Conservation (phyloP, 2,888 invertebrate species). For the Limnephilus marmoratus region DNA sequence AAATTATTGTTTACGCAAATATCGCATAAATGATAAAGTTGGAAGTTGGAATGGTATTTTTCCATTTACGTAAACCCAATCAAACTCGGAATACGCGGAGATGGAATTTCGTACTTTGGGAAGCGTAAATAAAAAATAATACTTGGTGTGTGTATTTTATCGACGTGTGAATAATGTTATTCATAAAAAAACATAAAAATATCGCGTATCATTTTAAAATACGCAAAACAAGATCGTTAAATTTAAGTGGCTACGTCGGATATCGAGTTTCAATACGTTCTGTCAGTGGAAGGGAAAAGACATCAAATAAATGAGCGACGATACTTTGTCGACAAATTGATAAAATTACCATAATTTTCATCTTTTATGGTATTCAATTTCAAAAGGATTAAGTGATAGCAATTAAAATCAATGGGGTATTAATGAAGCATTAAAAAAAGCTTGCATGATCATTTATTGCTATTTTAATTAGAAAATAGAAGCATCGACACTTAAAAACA, state of each 20-base stretch:
- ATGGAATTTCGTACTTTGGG: neutral
- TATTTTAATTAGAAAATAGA: neutral
- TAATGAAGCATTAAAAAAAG: neutral
- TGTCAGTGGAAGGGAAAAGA: conserved; percentile 22
- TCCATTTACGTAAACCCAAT: neutral
- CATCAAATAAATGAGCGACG: neutral
- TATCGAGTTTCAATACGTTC: conserved; percentile 36
- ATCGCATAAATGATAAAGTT: neutral
- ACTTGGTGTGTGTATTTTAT: neutral
- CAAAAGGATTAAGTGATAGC: neutral
- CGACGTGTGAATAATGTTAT: conserved; percentile 22
- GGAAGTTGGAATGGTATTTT: neutral
- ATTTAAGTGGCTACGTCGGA: conserved; percentile 13
- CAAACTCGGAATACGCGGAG: neutral
- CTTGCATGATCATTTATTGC: neutral
- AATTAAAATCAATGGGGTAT: neutral
- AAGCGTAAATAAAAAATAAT: neutral
- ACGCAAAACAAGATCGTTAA: conserved; percentile 33
- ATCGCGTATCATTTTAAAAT: conserved; percentile 22
- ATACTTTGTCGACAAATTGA: conserved; percentile 23
- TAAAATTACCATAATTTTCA: neutral
- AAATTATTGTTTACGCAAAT: neutral
- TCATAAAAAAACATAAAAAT: neutral
- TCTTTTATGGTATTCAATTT: neutral
- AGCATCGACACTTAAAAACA: neutral